Percentiles rank a stretch among this genome's conserved stretches.
Conservation (phyloP, 2,888 invertebrate species). For the Allophyes oxyacanthae region DNA sequence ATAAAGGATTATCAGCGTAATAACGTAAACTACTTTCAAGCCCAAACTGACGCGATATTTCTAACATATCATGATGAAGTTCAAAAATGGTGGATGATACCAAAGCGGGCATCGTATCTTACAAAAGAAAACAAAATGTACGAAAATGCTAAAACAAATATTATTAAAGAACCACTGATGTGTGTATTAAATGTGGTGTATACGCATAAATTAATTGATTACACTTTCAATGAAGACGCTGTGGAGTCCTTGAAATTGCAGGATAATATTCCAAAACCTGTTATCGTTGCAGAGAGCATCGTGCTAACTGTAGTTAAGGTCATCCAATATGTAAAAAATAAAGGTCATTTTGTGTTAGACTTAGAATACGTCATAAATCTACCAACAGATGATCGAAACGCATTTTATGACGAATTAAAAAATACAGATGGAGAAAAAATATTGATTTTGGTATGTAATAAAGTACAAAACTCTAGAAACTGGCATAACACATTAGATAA, state of each 20-base stretch:
- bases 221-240: constrained; percentile 7
- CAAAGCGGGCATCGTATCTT: not conserved
- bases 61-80: constrained; percentile 35
- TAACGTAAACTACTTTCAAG: constrained; percentile 1
- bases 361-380: constrained; percentile 13
- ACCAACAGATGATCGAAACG: not conserved
- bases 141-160: constrained; percentile 11
- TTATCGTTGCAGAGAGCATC: constrained; percentile 5
- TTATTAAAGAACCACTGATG: constrained; percentile 25
- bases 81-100: constrained; percentile 47
- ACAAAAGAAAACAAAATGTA: constrained; percentile 15
- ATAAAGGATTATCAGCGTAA: constrained; percentile 8
- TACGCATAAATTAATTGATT: constrained; percentile 9
- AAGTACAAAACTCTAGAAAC: not conserved
- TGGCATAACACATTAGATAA: constrained; percentile 2
- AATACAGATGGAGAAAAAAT: not conserved
- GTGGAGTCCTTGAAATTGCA: constrained; percentile 5
- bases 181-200: constrained; percentile 11
- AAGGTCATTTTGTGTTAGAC: constrained; percentile 6
- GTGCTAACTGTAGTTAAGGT: constrained; percentile 20
- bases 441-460: constrained; percentile 11
- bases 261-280: not conserved
- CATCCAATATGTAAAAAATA: constrained; percentile 14
- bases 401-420: constrained; percentile 4
- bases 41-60: constrained; percentile 33